Percentiles rank a stretch among this genome's conserved stretches.
phyloP scores from a whole-genome alignment of 2,888 invertebrate species.

The Melieria omissa region DNA sequence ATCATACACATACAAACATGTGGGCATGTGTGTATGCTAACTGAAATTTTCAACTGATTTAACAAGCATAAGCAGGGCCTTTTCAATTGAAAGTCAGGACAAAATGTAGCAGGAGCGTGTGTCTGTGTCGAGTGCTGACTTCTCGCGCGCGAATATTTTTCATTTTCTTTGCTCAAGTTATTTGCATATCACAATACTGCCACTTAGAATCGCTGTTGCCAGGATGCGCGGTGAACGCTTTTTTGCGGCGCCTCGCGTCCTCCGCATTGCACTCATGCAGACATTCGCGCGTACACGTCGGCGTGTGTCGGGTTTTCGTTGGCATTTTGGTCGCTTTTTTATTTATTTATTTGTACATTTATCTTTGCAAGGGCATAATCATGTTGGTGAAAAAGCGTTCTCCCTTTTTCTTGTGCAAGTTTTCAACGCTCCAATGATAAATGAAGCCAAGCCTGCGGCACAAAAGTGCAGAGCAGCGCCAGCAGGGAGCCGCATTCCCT shows the following conservation, averaged over 20 bases:
- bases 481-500: not conserved
- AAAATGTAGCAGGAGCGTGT: not conserved
- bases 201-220: constrained; percentile 12
- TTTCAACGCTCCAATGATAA: constrained; percentile 19
- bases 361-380: constrained; percentile 37
- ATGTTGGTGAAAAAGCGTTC: constrained; percentile 1
- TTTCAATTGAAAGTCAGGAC: constrained; percentile 18
- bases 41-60: constrained; percentile 36
- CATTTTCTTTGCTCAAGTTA: constrained; percentile 15
- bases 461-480: not conserved
- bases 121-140: not conserved
- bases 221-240: not conserved
- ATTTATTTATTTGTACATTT: constrained; percentile 40
- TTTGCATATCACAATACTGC: constrained; percentile 38
- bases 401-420: not conserved
- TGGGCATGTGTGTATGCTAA: not conserved
- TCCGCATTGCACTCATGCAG: not conserved
- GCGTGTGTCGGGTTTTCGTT: constrained; percentile 1
- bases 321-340: constrained; percentile 24
- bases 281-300: not conserved
- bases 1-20: no score
- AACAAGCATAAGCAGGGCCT: constrained; percentile 21
- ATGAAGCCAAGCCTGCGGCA: constrained; percentile 4
- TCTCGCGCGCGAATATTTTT: not conserved
- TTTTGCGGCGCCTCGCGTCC: not conserved